phyloP scores from a whole-genome alignment of 2,797 vertebrate species.

The Rhincodon typus region DNA sequence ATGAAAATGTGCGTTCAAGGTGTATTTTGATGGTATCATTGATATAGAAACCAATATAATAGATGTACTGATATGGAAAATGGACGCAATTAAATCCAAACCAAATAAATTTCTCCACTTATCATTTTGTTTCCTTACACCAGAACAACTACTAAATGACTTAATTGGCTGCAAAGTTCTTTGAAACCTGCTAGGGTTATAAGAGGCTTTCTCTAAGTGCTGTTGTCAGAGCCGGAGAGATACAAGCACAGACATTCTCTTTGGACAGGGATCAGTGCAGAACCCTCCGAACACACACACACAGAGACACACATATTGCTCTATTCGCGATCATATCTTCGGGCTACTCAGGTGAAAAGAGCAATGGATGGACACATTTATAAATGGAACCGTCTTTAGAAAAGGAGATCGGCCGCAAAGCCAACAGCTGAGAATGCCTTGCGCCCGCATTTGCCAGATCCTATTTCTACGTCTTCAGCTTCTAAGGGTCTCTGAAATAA shows the following conservation, averaged over 20 bases:
- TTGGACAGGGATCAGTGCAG: not conserved
- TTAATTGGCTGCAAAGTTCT: not conserved
- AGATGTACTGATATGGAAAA: too few relatives aligned
- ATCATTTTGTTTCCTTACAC: not conserved
- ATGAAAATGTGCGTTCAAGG: not conserved
- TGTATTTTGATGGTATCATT: not conserved
- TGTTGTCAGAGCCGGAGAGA: too few relatives aligned
- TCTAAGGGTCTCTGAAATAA: not conserved
- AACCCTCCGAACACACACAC: too few relatives aligned
- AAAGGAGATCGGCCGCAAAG: not conserved
- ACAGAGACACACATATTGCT: not conserved
- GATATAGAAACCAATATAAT: not conserved
- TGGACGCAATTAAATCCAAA: not conserved
- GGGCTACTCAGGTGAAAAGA: not conserved
- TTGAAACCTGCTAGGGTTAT: not conserved
- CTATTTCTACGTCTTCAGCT: conserved; percentile 31
- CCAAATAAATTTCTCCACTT: not conserved
- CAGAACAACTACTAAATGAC: not conserved
- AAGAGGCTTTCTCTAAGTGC: not conserved
- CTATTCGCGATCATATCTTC: not conserved
- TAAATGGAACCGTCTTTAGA: not conserved
- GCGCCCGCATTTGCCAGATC: not conserved
- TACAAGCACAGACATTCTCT: not conserved
- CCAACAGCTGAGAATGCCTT: conserved; percentile 30
- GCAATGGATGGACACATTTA: not conserved